Percentiles rank a stretch among this genome's conserved stretches.
These are phyloP conservation scores for Nerophis lumbriciformis DNA, from an alignment of 2,113 vertebrate genomes.

Conservation along the genomic window DNA sequence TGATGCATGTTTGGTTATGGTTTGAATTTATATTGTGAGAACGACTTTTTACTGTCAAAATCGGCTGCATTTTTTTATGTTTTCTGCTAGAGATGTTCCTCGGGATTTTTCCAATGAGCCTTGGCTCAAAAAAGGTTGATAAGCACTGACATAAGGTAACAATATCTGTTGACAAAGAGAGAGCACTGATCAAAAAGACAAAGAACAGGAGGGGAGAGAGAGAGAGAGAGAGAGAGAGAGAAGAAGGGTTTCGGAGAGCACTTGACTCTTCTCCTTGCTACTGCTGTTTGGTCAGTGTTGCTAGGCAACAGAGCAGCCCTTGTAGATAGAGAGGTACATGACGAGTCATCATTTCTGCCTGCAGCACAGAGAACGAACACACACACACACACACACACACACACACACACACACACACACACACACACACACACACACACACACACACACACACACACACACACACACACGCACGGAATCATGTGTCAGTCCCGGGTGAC, in stretches of 20 bases:
- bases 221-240: slow-evolving; percentile 19
- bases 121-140: too few relatives aligned
- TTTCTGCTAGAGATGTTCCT: too few relatives aligned
- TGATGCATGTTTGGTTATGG: too few relatives aligned
- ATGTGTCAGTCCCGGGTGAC: slow-evolving; percentile 62
- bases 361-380: slow-evolving; percentile 45
- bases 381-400: neutral
- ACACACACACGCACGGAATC: slow-evolving; percentile 15
- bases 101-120: too few relatives aligned
- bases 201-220: slow-evolving; percentile 17
- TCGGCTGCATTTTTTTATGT: too few relatives aligned
- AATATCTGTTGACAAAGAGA: slow-evolving; percentile 38
- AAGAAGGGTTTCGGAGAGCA: slow-evolving; percentile 60
- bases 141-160: neutral
- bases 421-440: slow-evolving; percentile 16
- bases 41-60: too few relatives aligned
- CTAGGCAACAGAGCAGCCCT: slow-evolving; percentile 71
- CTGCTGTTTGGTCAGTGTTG: slow-evolving; percentile 73
- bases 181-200: slow-evolving; percentile 38
- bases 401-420: neutral
- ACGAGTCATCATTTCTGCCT: slow-evolving; percentile 69
- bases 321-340: slow-evolving; percentile 68
- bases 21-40: too few relatives aligned
- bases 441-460: slow-evolving; percentile 3
- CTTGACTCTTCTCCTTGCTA: slow-evolving; percentile 69